These are phyloP conservation scores for Pseudopipra pipra DNA, from an alignment of 2,113 vertebrate genomes.

Conservation along the genomic window DNA sequence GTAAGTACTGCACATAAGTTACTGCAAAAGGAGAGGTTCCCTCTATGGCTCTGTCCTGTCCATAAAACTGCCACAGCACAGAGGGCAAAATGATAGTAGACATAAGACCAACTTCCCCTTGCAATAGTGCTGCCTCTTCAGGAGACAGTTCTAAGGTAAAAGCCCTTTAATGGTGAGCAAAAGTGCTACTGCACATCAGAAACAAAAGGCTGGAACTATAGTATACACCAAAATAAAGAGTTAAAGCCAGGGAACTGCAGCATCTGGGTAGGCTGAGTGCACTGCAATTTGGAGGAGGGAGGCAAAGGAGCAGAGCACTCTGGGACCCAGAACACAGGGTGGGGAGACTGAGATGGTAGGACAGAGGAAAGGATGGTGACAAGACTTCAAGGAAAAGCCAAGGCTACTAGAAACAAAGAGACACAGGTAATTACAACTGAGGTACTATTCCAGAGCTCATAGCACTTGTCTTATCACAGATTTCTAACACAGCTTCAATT, in stretches of 20 bases:
- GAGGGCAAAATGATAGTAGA: neutral
- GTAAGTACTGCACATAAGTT: neutral
- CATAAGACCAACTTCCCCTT: neutral
- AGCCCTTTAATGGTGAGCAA: neutral
- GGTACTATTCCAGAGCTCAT: neutral
- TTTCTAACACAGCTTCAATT: neutral
- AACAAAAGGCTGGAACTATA: neutral
- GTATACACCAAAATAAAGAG: neutral
- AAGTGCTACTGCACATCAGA: neutral
- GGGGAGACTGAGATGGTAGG: neutral
- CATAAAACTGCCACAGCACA: neutral
- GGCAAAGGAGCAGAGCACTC: neutral
- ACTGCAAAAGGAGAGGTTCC: neutral
- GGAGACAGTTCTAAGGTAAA: neutral
- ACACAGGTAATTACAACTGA: neutral
- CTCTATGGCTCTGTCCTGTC: neutral
- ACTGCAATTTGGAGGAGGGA: neutral
- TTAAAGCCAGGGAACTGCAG: neutral
- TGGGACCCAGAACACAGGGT: neutral
- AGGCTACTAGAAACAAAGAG: neutral
- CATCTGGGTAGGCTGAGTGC: too few species aligned
- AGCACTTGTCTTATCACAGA: neutral
- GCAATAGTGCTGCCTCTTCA: neutral
- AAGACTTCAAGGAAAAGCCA: neutral
- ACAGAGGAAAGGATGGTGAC: neutral